Base-by-base conservation (phyloP, 2,113 vertebrate species). In the Pituophis catenifer region DNA sequence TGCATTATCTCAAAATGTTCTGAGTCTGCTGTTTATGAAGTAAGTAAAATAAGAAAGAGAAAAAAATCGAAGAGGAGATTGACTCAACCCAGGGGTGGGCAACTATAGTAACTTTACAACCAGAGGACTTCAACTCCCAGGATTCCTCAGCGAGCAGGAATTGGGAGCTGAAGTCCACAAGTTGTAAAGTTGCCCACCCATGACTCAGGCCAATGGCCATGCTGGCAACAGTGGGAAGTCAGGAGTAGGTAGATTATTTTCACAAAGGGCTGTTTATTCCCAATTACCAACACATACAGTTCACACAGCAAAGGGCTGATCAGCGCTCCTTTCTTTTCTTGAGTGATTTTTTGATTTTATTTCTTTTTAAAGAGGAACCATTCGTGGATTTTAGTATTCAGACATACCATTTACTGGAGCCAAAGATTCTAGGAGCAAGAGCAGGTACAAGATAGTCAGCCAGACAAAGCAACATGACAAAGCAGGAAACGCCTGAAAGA, bases 401-500 rank as follows among this genome's bases (percentile, higher is more conserved):
- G 1, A 95, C 91, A 95, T 97, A 99, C 99, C 99, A 99, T 97
- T 99, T 99, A 96, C 99, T 99, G 95, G 99, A 98, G 94, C 99
- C 99, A 94, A 99, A 99, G 96, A 99, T 98, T 90, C 98, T 97
- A 92, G 99, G 99, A 5, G 99, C 99, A 53, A 99, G 98, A 81
- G 98, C 99, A 96, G 99, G 99, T 95, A 99, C 99, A 93, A 99
- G 98, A 94, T 99, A 99, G 97, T 99, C 99, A 55, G 99, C 98
- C 98, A 99, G 96, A 95, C 99, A 99, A 94, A 99, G 97, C 96
- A 99, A 97, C 99, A 99, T 99, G 94, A 99, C 97, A 0, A 98
- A 97, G 95, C 98, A 99, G 96, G 99, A 99, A 88, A 99, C 98
- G 0, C 99, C 99, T 0, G 99, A 99, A 90, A 99, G 98, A 94